Evolutionary conservation across 2,797 vertebrate species (phyloP).

Genomic region (Enteromius treurensis): DNA sequence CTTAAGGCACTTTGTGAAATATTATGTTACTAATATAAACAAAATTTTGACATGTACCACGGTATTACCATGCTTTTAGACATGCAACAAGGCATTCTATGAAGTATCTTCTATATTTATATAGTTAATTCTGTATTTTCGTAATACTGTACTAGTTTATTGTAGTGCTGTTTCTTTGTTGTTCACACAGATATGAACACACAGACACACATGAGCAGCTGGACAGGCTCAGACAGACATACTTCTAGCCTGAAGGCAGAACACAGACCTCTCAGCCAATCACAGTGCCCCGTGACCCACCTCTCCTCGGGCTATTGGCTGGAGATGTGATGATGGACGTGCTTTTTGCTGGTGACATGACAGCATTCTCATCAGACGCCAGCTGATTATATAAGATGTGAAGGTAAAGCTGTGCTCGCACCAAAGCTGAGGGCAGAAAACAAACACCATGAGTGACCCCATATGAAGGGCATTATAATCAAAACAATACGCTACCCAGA

Average conservation of each 20-base stretch:
- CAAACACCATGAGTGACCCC: slow-evolving; percentile 24
- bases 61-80: too few species aligned
- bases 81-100: background rate
- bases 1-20: background rate
- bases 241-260: slow-evolving; percentile 12
- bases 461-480: slow-evolving; percentile 13
- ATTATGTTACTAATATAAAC: background rate
- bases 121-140: background rate
- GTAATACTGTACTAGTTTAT: background rate
- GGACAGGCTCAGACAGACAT: slow-evolving; percentile 26
- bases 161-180: slow-evolving; percentile 12
- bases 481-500: background rate
- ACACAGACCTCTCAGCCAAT: slow-evolving; percentile 24
- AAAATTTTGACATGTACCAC: too few species aligned
- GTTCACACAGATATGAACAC: background rate
- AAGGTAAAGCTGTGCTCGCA: slow-evolving; percentile 25
- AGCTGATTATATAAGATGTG: slow-evolving; percentile 39
- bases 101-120: too few species aligned
- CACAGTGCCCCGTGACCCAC: slow-evolving; percentile 3
- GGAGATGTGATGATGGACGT: slow-evolving; percentile 18
- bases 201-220: slow-evolving; percentile 25
- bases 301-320: slow-evolving; percentile 38
- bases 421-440: slow-evolving; percentile 17
- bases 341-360: slow-evolving; percentile 33
- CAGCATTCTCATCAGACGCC: slow-evolving; percentile 33